A percentile compares a stretch with the other conserved stretches of the same genome.
Conservation (phyloP, 2,113 vertebrate genomes). For the Scytalopus superciliaris region DNA sequence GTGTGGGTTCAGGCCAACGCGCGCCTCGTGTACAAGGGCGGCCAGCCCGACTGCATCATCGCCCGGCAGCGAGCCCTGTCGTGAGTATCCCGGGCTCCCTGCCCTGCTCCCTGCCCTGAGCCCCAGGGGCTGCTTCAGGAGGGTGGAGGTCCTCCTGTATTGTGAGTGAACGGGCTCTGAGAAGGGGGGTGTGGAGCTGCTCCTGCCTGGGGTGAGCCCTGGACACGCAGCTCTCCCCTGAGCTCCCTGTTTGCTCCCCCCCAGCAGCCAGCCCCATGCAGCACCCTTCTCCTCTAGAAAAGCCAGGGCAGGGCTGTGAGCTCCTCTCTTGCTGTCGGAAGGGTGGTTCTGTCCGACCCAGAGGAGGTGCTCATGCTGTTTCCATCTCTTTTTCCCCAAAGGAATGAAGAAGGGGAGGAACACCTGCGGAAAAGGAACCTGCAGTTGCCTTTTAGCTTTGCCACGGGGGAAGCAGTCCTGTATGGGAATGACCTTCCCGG, state of each 20-base stretch:
- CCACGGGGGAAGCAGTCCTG: constrained; percentile 79
- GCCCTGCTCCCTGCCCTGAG: no score
- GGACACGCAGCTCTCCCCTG: not conserved
- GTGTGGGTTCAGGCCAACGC: constrained; percentile 84
- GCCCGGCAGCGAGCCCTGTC: constrained; percentile 72
- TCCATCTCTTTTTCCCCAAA: not conserved
- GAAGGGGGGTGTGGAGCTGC: not conserved
- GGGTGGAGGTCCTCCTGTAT: not conserved
- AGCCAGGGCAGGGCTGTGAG: not conserved
- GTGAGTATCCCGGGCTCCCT: constrained; percentile 64
- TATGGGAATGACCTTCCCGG: constrained; percentile 37
- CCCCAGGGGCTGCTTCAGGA: not conserved
- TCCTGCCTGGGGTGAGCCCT: not conserved
- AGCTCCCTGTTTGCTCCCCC: not conserved
- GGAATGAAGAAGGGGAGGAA: constrained; percentile 77
- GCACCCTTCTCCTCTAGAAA: not conserved
- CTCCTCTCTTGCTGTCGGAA: not conserved
- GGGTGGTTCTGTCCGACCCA: not conserved
- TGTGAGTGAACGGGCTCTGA: not conserved
- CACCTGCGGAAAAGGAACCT: constrained; percentile 72
- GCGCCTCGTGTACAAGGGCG: constrained; percentile 77
- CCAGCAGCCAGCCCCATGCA: not conserved
- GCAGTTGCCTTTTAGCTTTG: constrained; percentile 78
- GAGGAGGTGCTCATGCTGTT: not conserved
- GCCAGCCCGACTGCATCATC: constrained; percentile 80